A percentile compares a stretch with the other conserved stretches of the same genome.
phyloP scores from a whole-genome alignment of 92 coral and sea anemone genomes.

The Epizoanthus illoricatus region DNA sequence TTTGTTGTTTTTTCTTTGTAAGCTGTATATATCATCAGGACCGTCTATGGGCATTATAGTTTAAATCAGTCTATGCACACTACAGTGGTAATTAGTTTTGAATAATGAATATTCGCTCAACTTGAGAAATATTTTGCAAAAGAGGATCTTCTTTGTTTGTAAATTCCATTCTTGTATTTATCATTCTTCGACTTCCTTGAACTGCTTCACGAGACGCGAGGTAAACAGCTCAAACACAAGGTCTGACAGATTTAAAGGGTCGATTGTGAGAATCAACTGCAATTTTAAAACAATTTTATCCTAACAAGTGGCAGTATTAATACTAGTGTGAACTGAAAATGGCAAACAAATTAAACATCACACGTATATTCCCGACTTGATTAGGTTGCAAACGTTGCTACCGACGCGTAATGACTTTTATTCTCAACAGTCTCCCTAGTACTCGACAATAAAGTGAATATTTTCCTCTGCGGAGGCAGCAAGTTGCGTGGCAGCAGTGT shows the following conservation, averaged over 20 bases:
- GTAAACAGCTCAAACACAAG: neutral
- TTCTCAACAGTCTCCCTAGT: constrained; percentile 8
- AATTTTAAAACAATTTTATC: no score
- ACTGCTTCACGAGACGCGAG: no score
- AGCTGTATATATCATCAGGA: no score
- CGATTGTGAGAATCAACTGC: no score
- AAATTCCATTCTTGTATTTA: neutral
- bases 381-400: neutral
- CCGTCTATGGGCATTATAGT: no score
- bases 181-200: constrained; percentile 18
- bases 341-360: no score
- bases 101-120: neutral
- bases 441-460: constrained; percentile 24
- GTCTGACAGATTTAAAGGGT: neutral
- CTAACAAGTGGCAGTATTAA: no score
- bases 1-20: no score
- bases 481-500: neutral
- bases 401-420: neutral
- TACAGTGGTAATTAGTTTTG: no score
- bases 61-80: no score
- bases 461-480: neutral
- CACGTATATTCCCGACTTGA: neutral
- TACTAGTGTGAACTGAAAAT: no score
- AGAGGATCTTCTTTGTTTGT: neutral
- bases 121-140: neutral